Conservation (phyloP, 2,888 invertebrate species). For the Mythimna pallens region DNA sequence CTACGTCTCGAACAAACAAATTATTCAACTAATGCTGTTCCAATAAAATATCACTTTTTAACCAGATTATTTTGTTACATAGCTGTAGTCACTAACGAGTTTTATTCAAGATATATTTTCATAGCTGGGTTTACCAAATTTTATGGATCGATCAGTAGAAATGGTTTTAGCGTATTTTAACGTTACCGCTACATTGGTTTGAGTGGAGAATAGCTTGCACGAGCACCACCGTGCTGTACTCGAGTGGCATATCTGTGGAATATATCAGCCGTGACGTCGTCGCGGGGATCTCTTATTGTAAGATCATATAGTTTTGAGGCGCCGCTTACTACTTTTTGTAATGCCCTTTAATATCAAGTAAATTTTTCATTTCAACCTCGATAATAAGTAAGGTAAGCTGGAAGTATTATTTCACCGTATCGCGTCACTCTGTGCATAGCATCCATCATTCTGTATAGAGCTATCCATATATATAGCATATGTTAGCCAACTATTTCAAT, state of each 20-base stretch:
- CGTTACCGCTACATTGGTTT: constrained; percentile 45
- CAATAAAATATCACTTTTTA: constrained; percentile 76
- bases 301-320: constrained; percentile 74
- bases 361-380: constrained; percentile 70
- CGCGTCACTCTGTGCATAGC: constrained; percentile 51
- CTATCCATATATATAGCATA: too few relatives aligned
- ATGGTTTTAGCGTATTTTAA: constrained; percentile 55
- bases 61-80: constrained; percentile 82
- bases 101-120: constrained; percentile 83
- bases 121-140: constrained; percentile 79
- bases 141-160: constrained; percentile 63
- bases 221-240: constrained; percentile 63
- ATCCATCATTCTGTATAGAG: constrained; percentile 38
- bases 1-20: constrained; percentile 45
- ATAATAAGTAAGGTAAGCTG: constrained; percentile 60
- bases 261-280: constrained; percentile 65
- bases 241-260: constrained; percentile 77
- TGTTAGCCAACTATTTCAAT: constrained; percentile 33
- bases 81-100: constrained; percentile 58
- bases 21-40: constrained; percentile 68
- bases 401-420: constrained; percentile 55
- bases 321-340: constrained; percentile 71
- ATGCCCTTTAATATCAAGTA: constrained; percentile 69
- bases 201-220: constrained; percentile 52
- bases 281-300: constrained; percentile 61